phyloP scores from a whole-genome alignment of 2,113 vertebrate genomes.

The Antechinus stuartii region DNA sequence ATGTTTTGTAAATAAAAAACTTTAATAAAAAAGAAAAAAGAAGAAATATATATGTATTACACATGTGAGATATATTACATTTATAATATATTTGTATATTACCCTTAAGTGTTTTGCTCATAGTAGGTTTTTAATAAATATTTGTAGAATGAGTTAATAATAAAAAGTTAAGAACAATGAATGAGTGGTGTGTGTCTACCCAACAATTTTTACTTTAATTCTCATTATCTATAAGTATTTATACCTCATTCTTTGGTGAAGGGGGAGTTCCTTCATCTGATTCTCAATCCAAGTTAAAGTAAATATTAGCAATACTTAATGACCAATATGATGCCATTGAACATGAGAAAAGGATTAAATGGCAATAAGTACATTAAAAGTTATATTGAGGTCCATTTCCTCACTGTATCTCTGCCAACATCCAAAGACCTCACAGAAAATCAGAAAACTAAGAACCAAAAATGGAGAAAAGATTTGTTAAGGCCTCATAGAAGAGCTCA shows the following conservation, averaged over 20 bases:
- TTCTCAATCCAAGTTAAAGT: neutral
- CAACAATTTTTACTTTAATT: neutral
- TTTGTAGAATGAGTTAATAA: neutral
- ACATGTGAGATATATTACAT: neutral
- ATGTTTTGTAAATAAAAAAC: too few species aligned
- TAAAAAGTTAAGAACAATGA: neutral
- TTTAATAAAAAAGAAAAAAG: too few species aligned
- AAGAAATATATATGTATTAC: too few species aligned
- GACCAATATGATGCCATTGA: neutral
- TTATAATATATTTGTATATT: neutral
- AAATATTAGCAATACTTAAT: neutral
- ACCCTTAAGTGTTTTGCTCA: neutral
- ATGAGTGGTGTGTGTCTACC: neutral
- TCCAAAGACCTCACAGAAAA: neutral
- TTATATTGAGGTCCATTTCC: neutral
- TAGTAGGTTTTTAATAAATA: neutral
- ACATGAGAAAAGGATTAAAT: neutral
- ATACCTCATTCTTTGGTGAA: neutral
- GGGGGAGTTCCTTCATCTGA: neutral
- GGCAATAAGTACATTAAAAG: neutral
- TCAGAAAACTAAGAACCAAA: neutral
- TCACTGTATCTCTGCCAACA: neutral
- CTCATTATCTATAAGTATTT: neutral
- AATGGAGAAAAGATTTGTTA: neutral
- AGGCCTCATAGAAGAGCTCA: neutral